Evolutionary conservation across 1,140 invertebrate species (phyloP).

Genomic region (Psix sp.): DNA sequence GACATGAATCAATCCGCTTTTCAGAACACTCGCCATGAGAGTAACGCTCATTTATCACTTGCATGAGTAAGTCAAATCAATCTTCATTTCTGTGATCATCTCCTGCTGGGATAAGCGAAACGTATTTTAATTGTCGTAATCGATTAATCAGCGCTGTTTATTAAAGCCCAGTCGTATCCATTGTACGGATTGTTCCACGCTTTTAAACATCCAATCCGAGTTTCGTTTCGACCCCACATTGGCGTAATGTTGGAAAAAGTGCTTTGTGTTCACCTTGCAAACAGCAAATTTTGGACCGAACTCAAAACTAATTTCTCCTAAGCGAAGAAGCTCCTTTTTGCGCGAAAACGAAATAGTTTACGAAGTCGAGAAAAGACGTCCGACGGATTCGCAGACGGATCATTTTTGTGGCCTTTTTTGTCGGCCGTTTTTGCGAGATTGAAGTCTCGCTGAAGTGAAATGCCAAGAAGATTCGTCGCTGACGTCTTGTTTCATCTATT

Average conservation of each 20-base stretch:
- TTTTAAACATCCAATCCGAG: too few relatives aligned
- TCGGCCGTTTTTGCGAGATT: constrained; percentile 35
- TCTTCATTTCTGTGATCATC: constrained; percentile 35
- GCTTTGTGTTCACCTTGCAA: too few relatives aligned
- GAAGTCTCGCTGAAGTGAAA: constrained; percentile 42
- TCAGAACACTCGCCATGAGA: too few relatives aligned
- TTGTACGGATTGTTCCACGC: too few relatives aligned
- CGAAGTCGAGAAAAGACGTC: constrained; percentile 7
- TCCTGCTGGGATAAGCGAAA: not conserved
- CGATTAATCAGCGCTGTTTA: constrained; percentile 36
- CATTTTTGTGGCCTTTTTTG: constrained; percentile 30
- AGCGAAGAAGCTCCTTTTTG: constrained; percentile 1
- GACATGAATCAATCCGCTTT: too few relatives aligned
- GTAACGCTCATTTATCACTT: constrained; percentile 17
- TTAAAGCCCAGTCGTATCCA: constrained; percentile 17
- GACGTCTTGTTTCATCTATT: constrained; percentile 41
- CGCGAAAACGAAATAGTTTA: not conserved
- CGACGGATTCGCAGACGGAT: constrained; percentile 3
- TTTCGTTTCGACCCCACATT: too few relatives aligned
- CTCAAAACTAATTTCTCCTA: too few relatives aligned
- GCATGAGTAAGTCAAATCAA: constrained; percentile 15
- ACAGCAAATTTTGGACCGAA: too few relatives aligned
- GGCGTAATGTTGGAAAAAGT: too few relatives aligned
- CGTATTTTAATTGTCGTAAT: constrained; percentile 28
- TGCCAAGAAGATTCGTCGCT: constrained; percentile 36